Evolutionary conservation across 1,140 invertebrate genomes (phyloP).

Genomic region (Lasaia peninsularis): DNA sequence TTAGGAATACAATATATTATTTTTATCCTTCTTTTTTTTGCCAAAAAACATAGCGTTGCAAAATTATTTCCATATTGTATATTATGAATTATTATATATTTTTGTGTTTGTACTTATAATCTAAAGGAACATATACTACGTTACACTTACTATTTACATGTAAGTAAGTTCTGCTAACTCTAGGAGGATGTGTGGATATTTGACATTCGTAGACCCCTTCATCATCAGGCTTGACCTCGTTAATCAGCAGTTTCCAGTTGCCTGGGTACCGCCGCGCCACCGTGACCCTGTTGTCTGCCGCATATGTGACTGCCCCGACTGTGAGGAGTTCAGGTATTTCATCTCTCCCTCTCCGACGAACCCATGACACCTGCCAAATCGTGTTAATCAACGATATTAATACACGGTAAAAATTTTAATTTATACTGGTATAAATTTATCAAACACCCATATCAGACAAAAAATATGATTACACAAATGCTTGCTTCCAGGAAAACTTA

Average conservation of each 20-base stretch:
- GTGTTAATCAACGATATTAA: too few relatives aligned
- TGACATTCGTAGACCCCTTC: conserved; percentile 87
- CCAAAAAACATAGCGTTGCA: too few relatives aligned
- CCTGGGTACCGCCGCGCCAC: conserved; percentile 87
- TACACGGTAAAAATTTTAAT: too few relatives aligned
- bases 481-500: too few relatives aligned
- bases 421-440: too few relatives aligned
- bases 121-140: background rate
- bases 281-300: conserved; percentile 85
- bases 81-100: too few relatives aligned
- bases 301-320: conserved; percentile 84
- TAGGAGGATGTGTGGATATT: conserved; percentile 86
- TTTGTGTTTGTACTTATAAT: too few relatives aligned
- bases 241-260: conserved; percentile 86
- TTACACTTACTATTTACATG: conserved; percentile 76
- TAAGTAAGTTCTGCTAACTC: conserved; percentile 84
- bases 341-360: conserved; percentile 80
- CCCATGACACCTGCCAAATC: conserved; percentile 83
- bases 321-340: conserved; percentile 83
- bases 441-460: too few relatives aligned
- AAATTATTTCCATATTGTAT: too few relatives aligned
- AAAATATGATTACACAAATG: too few relatives aligned
- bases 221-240: conserved; percentile 82
- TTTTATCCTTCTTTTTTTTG: too few relatives aligned
- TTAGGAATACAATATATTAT: too few relatives aligned